phyloP scores from a whole-genome alignment of 2,888 invertebrate genomes.

The Drepana falcataria region DNA sequence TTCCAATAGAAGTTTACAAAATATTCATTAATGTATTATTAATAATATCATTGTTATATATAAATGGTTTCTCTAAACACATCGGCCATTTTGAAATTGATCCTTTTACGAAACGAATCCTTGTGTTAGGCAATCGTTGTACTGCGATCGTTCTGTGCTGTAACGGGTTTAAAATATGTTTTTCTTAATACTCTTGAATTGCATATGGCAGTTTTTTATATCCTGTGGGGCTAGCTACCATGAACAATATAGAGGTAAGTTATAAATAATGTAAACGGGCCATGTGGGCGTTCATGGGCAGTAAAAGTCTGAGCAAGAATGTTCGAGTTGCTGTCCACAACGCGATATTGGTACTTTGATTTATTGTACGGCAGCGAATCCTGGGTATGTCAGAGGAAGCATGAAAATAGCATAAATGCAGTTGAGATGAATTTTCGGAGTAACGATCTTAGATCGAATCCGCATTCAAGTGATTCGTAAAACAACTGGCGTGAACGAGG shows the following conservation, averaged over 20 bases:
- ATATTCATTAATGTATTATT: background rate
- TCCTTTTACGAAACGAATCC: background rate
- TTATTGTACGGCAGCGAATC: too few relatives aligned
- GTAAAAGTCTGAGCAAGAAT: too few relatives aligned
- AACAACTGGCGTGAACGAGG: too few relatives aligned
- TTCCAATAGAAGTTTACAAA: background rate
- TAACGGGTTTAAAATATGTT: slow-evolving; percentile 5
- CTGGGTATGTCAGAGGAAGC: too few relatives aligned
- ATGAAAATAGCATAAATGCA: too few relatives aligned
- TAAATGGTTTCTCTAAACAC: background rate
- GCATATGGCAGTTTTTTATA: slow-evolving; percentile 15
- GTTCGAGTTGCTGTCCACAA: too few relatives aligned
- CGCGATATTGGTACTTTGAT: too few relatives aligned
- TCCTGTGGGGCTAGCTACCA: slow-evolving; percentile 47
- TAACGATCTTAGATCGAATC: too few relatives aligned
- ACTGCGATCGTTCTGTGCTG: background rate
- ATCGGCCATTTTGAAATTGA: background rate
- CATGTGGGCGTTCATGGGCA: too few relatives aligned
- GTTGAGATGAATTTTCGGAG: too few relatives aligned
- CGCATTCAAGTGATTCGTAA: too few relatives aligned
- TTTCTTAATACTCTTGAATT: slow-evolving; percentile 13
- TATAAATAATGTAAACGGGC: background rate
- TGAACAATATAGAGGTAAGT: slow-evolving; percentile 61
- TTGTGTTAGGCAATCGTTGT: too few relatives aligned
- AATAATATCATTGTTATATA: background rate